These are phyloP conservation scores for Microcebus lehilahytsara DNA, from an alignment of 2,113 vertebrate genomes.

Conservation along the genomic window DNA sequence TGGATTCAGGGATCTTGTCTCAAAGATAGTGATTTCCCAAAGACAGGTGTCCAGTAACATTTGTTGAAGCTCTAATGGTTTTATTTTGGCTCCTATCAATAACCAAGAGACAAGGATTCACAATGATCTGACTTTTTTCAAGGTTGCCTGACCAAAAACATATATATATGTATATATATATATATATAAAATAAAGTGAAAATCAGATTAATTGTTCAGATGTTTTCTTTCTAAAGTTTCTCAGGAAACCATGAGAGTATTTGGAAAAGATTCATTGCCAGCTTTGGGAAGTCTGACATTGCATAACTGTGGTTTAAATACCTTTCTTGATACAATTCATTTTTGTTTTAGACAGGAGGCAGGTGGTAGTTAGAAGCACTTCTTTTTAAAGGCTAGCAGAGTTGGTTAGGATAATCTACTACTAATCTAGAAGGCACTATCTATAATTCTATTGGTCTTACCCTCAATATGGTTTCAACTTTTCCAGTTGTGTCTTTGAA, in stretches of 20 bases:
- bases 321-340: slow-evolving; percentile 26
- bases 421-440: background rate
- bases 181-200: background rate
- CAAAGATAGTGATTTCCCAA: background rate
- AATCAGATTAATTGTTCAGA: background rate
- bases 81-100: background rate
- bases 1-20: background rate
- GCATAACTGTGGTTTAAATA: slow-evolving; percentile 58
- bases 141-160: background rate
- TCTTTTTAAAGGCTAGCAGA: background rate
- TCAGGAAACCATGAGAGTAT: slow-evolving; percentile 52
- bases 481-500: slow-evolving; percentile 5
- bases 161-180: background rate
- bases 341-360: background rate
- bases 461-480: background rate
- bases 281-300: slow-evolving; percentile 49
- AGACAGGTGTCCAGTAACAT: background rate
- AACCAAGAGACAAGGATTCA: background rate
- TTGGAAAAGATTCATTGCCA: slow-evolving; percentile 60
- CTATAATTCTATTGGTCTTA: background rate
- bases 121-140: background rate
- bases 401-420: background rate
- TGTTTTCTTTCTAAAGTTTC: slow-evolving; percentile 68
- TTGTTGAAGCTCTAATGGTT: background rate
- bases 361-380: background rate